Conservation (phyloP, 2,113 vertebrate species). For the Spheniscus mendiculus region DNA sequence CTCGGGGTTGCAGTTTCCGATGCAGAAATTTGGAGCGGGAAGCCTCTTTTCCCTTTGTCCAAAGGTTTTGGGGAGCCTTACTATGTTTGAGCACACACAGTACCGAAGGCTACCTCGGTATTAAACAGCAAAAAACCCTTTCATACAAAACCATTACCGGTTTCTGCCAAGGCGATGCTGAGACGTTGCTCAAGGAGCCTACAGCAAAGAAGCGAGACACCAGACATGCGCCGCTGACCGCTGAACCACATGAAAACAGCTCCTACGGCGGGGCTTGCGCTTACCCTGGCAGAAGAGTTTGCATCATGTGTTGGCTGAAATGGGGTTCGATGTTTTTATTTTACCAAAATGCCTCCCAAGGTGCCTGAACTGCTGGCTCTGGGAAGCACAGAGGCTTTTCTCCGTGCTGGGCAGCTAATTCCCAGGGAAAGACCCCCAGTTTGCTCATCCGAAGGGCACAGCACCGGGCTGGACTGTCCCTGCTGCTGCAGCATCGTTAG, state of each 20-base stretch:
- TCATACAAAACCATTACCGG: background rate
- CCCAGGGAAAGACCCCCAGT: too few species aligned
- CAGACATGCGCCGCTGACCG: rapidly evolving
- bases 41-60: background rate
- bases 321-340: rapidly evolving
- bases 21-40: background rate
- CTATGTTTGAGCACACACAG: rapidly evolving
- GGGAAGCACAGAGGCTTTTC: background rate
- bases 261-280: rapidly evolving
- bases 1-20: rapidly evolving
- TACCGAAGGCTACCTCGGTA: rapidly evolving
- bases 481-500: background rate
- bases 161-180: background rate
- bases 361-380: background rate
- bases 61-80: background rate
- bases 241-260: background rate
- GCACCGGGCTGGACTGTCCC: background rate
- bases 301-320: background rate
- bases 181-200: background rate
- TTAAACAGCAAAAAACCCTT: background rate
- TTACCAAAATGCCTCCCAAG: background rate
- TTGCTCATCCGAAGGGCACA: background rate
- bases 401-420: rapidly evolving
- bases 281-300: background rate
- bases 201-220: background rate